Conservation (phyloP, 1,140 invertebrate species). For the Drosophila pandora region DNA sequence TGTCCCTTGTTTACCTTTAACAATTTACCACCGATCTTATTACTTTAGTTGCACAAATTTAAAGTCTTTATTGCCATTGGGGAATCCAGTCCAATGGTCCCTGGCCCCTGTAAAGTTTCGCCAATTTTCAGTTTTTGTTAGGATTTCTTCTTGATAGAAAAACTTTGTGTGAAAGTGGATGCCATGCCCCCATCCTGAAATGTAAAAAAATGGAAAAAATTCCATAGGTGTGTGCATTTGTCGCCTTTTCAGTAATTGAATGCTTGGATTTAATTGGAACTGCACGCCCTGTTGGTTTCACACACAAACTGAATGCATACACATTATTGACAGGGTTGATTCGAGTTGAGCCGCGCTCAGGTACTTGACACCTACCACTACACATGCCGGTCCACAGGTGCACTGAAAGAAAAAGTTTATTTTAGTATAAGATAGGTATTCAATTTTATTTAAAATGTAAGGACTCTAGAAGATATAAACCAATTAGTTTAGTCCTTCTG, state of each 20-base stretch:
- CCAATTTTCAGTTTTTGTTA: slow-evolving; percentile 15
- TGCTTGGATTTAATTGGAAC: slow-evolving; percentile 81
- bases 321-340: slow-evolving; percentile 72
- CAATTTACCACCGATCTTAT: not conserved
- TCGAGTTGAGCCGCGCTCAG: slow-evolving; percentile 48
- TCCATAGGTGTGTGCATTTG: slow-evolving; percentile 39
- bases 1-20: not conserved
- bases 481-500: not conserved
- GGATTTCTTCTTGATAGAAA: slow-evolving; percentile 8
- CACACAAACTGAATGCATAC: slow-evolving; percentile 71
- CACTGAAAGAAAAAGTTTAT: slow-evolving; percentile 8
- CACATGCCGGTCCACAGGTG: slow-evolving; percentile 4
- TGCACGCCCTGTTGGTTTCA: slow-evolving; percentile 72
- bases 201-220: slow-evolving; percentile 24
- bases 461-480: too few relatives aligned
- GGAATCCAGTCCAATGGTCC: not conserved
- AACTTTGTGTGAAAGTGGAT: slow-evolving; percentile 26
- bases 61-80: not conserved
- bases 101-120: slow-evolving; percentile 6
- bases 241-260: slow-evolving; percentile 59
- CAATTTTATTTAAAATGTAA: not conserved
- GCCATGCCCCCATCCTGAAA: slow-evolving; percentile 29
- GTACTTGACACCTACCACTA: slow-evolving; percentile 62
- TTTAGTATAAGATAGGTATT: not conserved
- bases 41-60: not conserved